Base-by-base conservation (phyloP, 2,888 invertebrate species). In the Taphrorychus bicolor region DNA sequence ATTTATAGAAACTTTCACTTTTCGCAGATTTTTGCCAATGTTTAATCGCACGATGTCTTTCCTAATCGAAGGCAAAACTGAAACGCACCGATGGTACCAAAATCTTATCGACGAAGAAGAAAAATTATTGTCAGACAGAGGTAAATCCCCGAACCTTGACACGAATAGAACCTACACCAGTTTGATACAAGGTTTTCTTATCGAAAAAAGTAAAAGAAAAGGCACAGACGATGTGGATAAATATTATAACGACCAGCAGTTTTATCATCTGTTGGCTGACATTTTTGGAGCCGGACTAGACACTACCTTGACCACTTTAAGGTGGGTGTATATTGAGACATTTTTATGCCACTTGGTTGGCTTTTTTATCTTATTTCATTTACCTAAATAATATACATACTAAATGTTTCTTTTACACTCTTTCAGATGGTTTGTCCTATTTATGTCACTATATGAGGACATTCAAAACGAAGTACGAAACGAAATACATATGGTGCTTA, bases 251-350 rank as follows among this genome's bases (percentile, higher is more conserved):
- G 85, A 87, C 72, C 85, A 87, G 59, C 94, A 95, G 77, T 83
- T 93, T 76, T 82, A 88, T 73, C 92, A 90, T 79, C 83, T 94
- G 22, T 78, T 94, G 67, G 91, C 91, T 2, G 95, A 95, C 81
- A 84, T 95, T 77, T 93, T 93, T 77, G 94, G 94, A 0, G 95
- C 95, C 11, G 93, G 94, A 3, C 85, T 93, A 57, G 95, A 95
- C 75, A 95, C 95, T 0, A 91, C 93, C 0, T 82, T 92, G 62
- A 88, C 91, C 0, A 92, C 94, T 0, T 77, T 95, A 23, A 85
- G 91, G 81, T 81, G 17, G 5, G 58, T 41, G 23, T 41, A 40
- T 40, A 56, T 57, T 17, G 17, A 23, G 14, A 9, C 21, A 22
- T 49, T 40, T 22, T 51, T 40, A 40, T 9, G 40, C 40, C 2